Percentiles rank a stretch among this genome's conserved stretches.
These are phyloP conservation scores for Esox niger DNA, from an alignment of 2,113 vertebrate genomes.

Conservation along the genomic window DNA sequence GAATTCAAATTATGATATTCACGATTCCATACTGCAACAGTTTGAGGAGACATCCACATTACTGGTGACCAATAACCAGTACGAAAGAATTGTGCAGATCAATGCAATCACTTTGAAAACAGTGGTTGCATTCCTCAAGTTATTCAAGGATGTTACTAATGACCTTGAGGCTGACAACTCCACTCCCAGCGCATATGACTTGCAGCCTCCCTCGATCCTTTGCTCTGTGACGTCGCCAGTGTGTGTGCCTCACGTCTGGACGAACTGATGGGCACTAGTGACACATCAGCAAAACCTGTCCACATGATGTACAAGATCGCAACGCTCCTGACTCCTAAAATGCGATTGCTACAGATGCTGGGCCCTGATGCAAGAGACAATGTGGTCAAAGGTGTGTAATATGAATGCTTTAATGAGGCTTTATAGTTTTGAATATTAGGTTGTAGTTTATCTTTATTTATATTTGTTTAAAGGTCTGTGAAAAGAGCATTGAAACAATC, in stretches of 20 bases:
- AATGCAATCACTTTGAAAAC: slow-evolving; percentile 10
- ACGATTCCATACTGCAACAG: slow-evolving; percentile 24
- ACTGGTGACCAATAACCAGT: slow-evolving; percentile 8
- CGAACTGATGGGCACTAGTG: slow-evolving; percentile 12
- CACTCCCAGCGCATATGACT: slow-evolving; percentile 3
- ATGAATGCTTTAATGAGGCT: too few relatives aligned
- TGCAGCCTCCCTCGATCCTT: background rate
- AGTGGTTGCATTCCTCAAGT: slow-evolving; percentile 9
- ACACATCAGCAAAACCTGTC: slow-evolving; percentile 7
- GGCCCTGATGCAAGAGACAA: slow-evolving; percentile 8
- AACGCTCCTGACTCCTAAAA: slow-evolving; percentile 13
- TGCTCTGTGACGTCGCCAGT: slow-evolving; percentile 15
- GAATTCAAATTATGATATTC: slow-evolving; percentile 26
- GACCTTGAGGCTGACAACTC: slow-evolving; percentile 18
- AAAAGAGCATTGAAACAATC: too few relatives aligned
- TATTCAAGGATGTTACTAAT: slow-evolving; percentile 15
- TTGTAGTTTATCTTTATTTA: background rate
- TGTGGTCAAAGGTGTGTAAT: background rate
- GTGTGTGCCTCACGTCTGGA: too few relatives aligned
- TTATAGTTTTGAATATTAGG: too few relatives aligned
- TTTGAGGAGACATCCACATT: slow-evolving; percentile 11
- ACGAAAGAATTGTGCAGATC: slow-evolving; percentile 10
- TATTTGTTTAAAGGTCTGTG: slow-evolving; percentile 9
- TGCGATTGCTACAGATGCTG: slow-evolving; percentile 12
- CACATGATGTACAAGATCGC: slow-evolving; percentile 11